Base-by-base conservation (phyloP, 2,888 invertebrate species). In the Hemistola chrysoprasaria region DNA sequence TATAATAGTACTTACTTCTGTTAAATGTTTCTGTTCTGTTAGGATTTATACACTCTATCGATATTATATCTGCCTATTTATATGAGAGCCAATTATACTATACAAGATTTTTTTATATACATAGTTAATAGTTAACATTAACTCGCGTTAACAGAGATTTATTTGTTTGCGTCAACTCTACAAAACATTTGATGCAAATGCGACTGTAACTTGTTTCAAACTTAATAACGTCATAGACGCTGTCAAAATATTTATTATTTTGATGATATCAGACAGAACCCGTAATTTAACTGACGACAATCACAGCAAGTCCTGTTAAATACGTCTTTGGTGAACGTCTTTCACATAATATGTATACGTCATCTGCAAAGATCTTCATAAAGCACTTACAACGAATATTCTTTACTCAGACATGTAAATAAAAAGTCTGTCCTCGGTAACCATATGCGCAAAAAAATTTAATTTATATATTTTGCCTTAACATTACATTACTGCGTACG, bases 211-310 rank as follows among this genome's bases (percentile, higher is more conserved):
- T 44, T 56, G n/a, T n/a, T n/a, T n/a, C n/a, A n/a, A n/a, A n/a
- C 47, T 47, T 56, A 53, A 53, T 48, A 51, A 52, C 56, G 53
- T 60, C 58, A 58, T 59, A 48, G 35, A 33, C 49, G 30, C 32
- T 33, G 22, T 25, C 30, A 22, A 23, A 34, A 40, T 24, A 35
- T 27, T 31, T 29, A 8, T 23, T 35, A 21, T 35, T 35, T 44
- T 40, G 34, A 40, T 24, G 24, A 8, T 32, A 29, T 36, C 31
- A 38, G 23, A 9, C 22, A 2, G 7, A 6, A 3, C 21, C 20
- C 31, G 6, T 33, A n/a, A 23, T 35, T 35, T 35, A 23, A 25
- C 24, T 39, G 39, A 44, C 38, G 32, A 34, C 34, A 37, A 22
- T 26, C 25, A 22, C 38, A 23, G 20, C 22, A 21, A 8, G 22